Base-by-base conservation (phyloP, 2,888 invertebrate species). In the Eupithecia subumbrata region DNA sequence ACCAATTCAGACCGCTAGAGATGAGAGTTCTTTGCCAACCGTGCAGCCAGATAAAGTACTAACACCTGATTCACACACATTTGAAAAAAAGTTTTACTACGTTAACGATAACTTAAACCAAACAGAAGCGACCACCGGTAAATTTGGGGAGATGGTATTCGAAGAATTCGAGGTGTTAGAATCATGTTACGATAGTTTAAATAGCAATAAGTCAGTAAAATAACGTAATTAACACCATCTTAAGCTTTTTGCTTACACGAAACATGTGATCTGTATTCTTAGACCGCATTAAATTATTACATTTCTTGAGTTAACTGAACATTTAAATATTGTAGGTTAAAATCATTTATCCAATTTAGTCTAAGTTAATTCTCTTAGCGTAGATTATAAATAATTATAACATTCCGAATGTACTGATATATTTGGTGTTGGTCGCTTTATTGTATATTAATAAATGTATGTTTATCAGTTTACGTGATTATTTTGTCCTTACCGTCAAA, bases 131-230 rank as follows among this genome's bases (percentile, higher is more conserved):
- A 88, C 91, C 60, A 94, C 95, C 16, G 96, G 95, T 80, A 97
- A 97, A 87, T 96, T 97, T 82, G 97, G 97, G 66, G 97, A 98
- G 83, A 98, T 98, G 96, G 97, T 98, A 82, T 98, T 98, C 83
- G 98, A 98, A 91, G 97, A 97, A 84, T 97, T 97, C 82, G 97
- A 97, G 92, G 96, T 97, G 72, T 95, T 97, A 86, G 97, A 96
- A 88, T 91, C 95, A 78, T 94, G 94, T 88, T 95, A 93, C 84
- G 96, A 96, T 88, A 96, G 96, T 90, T 92, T 96, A 86, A 96
- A 93, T 92, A 95, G 94, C 82, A 93, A 93, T 92, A 95, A 93
- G 90, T 93, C 94, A 80, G 85, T 91, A 84, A 93, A 93, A 85
- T 93, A 91, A 90, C 82, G 77, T 79, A 82, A 82, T 84, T 80